Percentiles rank a stretch among this genome's conserved stretches.
Evolutionary conservation across 2,888 invertebrate genomes (phyloP).

Genomic region (Chrysolina haemoptera): DNA sequence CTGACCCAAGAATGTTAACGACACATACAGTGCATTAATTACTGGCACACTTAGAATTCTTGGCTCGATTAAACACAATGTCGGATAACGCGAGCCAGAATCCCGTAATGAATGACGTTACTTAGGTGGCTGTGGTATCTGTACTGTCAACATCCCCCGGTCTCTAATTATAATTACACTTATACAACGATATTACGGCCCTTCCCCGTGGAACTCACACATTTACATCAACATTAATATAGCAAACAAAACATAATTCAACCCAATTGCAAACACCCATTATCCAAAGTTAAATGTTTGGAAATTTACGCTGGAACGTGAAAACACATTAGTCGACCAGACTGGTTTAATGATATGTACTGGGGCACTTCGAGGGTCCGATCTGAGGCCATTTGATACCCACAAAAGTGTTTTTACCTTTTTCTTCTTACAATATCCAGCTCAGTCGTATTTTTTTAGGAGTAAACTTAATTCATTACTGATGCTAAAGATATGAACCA

Average conservation of each 20-base stretch:
- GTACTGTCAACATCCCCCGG: constrained; percentile 55
- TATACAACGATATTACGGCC: constrained; percentile 49
- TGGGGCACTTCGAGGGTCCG: neutral
- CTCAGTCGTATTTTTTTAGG: no score
- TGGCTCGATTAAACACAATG: constrained; percentile 65
- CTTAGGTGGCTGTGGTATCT: constrained; percentile 57
- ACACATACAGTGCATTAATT: constrained; percentile 67
- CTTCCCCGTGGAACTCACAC: constrained; percentile 48
- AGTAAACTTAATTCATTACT: no score
- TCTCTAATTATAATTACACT: constrained; percentile 59
- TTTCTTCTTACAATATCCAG: no score
- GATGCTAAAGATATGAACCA: no score
- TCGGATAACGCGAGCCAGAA: constrained; percentile 62
- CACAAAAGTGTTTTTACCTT: no score
- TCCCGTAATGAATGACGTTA: constrained; percentile 62
- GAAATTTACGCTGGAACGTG: constrained; percentile 46
- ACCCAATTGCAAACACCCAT: constrained; percentile 49
- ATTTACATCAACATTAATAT: constrained; percentile 51
- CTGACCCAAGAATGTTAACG: constrained; percentile 67
- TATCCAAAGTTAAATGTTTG: constrained; percentile 48
- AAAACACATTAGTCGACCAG: constrained; percentile 32
- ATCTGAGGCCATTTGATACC: neutral
- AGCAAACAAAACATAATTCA: constrained; percentile 50
- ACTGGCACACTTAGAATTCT: constrained; percentile 66
- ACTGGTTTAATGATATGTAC: neutral